Conservation (phyloP, 2,888 invertebrate genomes). For the Euclidia mi region DNA sequence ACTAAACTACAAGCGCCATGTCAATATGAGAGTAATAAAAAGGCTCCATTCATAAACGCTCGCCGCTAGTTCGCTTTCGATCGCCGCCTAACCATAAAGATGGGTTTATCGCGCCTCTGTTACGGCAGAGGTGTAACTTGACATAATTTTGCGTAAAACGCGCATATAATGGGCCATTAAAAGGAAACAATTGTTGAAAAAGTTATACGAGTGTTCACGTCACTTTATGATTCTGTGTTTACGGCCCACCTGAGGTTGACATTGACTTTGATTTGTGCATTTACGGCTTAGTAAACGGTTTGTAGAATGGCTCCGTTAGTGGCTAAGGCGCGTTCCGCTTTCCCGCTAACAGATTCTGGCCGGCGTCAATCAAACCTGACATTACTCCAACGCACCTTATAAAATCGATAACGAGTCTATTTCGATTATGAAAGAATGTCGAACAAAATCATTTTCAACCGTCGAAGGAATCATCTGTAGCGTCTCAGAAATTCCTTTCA, state of each 20-base stretch:
- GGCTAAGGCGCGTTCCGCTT: constrained; percentile 51
- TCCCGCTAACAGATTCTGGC: constrained; percentile 31
- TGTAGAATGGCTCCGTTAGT: constrained; percentile 69
- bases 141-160: constrained; percentile 90
- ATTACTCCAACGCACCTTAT: constrained; percentile 13
- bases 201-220: constrained; percentile 89
- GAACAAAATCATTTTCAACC: constrained; percentile 32
- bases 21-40: constrained; percentile 88
- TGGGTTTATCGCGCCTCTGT: constrained; percentile 87
- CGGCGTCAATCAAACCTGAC: constrained; percentile 20
- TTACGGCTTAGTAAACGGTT: constrained; percentile 84
- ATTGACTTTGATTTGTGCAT: constrained; percentile 89
- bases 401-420: constrained; percentile 17
- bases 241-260: constrained; percentile 88
- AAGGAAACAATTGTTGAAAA: constrained; percentile 90
- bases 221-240: constrained; percentile 89
- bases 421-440: constrained; percentile 28
- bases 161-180: constrained; percentile 89
- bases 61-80: constrained; percentile 84
- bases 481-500: constrained; percentile 50
- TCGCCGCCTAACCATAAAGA: constrained; percentile 86
- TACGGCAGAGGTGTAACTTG: constrained; percentile 88
- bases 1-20: constrained; percentile 82
- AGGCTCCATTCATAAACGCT: constrained; percentile 86
- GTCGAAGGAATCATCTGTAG: constrained; percentile 42